phyloP scores from a whole-genome alignment of 2,888 invertebrate species.

The Candidula unifasciata region DNA sequence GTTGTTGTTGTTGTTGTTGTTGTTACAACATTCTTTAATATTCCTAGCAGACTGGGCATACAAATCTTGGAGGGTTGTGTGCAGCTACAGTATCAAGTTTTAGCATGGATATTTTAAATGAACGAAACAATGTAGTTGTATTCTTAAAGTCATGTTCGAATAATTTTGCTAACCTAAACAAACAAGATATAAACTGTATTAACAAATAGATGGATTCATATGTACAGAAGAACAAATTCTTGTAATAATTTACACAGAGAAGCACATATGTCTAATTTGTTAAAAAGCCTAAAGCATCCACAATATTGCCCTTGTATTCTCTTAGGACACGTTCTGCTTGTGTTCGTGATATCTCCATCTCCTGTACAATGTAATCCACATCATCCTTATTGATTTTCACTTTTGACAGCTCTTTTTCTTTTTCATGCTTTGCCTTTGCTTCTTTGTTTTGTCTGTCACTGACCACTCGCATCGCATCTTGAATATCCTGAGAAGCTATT shows the following conservation, averaged over 20 bases:
- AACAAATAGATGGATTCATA: neutral
- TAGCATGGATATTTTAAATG: neutral
- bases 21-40: no score
- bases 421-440: slow-evolving; percentile 91
- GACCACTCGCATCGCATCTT: slow-evolving; percentile 92
- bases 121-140: neutral
- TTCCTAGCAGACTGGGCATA: no score
- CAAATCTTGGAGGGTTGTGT: no score
- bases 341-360: slow-evolving; percentile 92
- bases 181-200: neutral
- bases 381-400: slow-evolving; percentile 96
- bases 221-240: slow-evolving; percentile 2
- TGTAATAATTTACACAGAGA: neutral
- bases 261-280: slow-evolving; percentile 37
- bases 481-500: slow-evolving; percentile 91
- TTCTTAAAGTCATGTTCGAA: neutral
- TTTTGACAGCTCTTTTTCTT: slow-evolving; percentile 94
- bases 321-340: slow-evolving; percentile 91
- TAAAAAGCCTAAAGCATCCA: slow-evolving; percentile 84
- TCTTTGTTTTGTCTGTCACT: slow-evolving; percentile 93
- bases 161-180: neutral
- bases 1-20: no score
- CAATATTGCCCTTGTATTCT: slow-evolving; percentile 94
- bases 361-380: slow-evolving; percentile 93
- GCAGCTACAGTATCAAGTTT: slow-evolving; percentile 1